Percentiles rank a stretch among this genome's conserved stretches.
phyloP scores from a whole-genome alignment of 2,797 vertebrate genomes.

The Masticophis lateralis region DNA sequence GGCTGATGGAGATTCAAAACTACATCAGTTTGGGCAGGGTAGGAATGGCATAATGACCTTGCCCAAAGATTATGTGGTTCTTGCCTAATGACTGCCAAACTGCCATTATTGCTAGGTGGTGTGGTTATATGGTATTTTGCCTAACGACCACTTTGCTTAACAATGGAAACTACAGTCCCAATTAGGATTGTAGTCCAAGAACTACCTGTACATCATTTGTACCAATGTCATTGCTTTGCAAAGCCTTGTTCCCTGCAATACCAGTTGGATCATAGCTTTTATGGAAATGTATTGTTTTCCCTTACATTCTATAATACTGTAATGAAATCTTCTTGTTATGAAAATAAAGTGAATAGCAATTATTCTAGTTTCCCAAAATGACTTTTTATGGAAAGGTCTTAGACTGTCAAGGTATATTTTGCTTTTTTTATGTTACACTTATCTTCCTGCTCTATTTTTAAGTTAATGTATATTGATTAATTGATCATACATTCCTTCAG shows the following conservation, averaged over 20 bases:
- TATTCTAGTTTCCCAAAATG: not conserved
- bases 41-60: not conserved
- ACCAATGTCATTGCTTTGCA: not conserved
- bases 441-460: not conserved
- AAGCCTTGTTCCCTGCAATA: not conserved
- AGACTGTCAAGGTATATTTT: not conserved
- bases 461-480: constrained; percentile 18
- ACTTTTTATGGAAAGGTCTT: constrained; percentile 6
- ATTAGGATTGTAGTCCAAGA: not conserved
- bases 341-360: constrained; percentile 12
- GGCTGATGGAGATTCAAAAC: not conserved
- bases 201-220: not conserved
- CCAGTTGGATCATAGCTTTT: not conserved
- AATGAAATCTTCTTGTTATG: not conserved
- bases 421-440: not conserved
- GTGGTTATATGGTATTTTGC: not conserved
- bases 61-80: not conserved
- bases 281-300: constrained; percentile 17
- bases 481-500: not conserved
- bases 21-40: not conserved
- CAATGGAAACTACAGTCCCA: not conserved
- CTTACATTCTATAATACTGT: not conserved
- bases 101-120: not conserved
- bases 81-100: not conserved
- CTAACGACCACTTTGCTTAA: not conserved